phyloP scores from a whole-genome alignment of 2,113 vertebrate genomes.

The Albula goreensis region DNA sequence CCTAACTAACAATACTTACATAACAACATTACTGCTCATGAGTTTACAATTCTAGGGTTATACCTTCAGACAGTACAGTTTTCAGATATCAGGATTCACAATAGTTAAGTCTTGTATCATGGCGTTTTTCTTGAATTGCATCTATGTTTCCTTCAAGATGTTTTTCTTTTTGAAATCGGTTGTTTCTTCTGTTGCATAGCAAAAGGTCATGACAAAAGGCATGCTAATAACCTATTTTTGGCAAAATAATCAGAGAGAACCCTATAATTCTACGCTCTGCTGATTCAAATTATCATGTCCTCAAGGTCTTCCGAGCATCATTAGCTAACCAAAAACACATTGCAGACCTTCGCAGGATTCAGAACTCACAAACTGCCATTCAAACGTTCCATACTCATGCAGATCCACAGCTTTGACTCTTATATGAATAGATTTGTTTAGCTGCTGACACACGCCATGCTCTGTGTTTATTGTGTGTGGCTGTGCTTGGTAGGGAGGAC shows the following conservation, averaged over 20 bases:
- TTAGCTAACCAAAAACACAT: neutral
- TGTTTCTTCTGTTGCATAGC: too few relatives aligned
- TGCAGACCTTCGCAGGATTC: neutral
- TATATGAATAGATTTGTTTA: neutral
- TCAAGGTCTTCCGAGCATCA: too few relatives aligned
- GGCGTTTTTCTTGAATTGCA: neutral
- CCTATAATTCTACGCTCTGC: too few relatives aligned
- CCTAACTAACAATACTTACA: too few relatives aligned
- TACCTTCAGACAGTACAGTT: neutral
- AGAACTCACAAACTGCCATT: neutral
- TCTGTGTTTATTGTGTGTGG: neutral
- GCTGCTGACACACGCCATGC: neutral
- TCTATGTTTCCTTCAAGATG: neutral
- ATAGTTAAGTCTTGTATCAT: neutral
- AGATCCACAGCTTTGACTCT: too few relatives aligned
- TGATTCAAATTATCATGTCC: too few relatives aligned
- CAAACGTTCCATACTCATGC: neutral
- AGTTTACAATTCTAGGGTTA: neutral
- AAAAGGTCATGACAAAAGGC: too few relatives aligned
- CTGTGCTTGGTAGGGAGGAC: neutral
- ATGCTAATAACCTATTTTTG: too few relatives aligned
- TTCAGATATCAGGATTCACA: neutral
- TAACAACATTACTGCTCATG: too few relatives aligned
- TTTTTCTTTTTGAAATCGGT: too few relatives aligned
- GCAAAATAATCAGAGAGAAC: too few relatives aligned